These are phyloP conservation scores for Phrynocephalus forsythii DNA, from an alignment of 2,797 vertebrate species.

Conservation along the genomic window DNA sequence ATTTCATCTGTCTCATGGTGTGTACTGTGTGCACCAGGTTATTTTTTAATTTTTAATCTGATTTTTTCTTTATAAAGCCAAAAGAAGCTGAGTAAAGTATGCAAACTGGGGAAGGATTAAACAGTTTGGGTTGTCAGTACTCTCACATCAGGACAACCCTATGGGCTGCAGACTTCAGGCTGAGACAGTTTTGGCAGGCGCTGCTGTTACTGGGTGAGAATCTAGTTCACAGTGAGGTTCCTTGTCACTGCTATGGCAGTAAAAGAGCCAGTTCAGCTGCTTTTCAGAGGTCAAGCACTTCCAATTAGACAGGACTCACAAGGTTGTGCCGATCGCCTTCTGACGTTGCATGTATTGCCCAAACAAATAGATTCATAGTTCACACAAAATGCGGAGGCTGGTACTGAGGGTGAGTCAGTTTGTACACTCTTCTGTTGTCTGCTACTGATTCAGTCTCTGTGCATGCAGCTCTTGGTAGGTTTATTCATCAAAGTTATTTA, in stretches of 20 bases:
- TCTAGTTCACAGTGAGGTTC: background rate
- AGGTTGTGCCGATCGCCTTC: background rate
- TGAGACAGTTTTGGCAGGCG: background rate
- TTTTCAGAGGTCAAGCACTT: conserved; percentile 11
- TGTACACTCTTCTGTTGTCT: background rate
- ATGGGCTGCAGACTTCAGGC: accelerated
- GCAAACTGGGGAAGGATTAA: conserved; percentile 2
- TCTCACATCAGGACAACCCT: background rate
- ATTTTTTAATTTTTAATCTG: conserved; percentile 62
- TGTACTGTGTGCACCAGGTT: conserved; percentile 43
- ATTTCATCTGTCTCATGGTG: conserved; percentile 53
- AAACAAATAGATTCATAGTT: background rate
- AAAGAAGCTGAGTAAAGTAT: conserved; percentile 29
- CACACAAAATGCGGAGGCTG: background rate
- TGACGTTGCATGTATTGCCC: background rate
- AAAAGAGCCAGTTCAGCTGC: background rate
- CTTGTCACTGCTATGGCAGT: background rate
- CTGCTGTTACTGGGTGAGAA: background rate
- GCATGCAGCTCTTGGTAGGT: background rate
- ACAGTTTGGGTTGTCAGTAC: background rate
- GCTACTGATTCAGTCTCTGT: background rate
- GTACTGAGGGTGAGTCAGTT: too few species aligned
- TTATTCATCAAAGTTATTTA: background rate
- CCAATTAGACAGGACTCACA: background rate
- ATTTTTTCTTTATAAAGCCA: conserved; percentile 43